Conservation (phyloP, 2,113 vertebrate genomes). For the Silurus asotus region DNA sequence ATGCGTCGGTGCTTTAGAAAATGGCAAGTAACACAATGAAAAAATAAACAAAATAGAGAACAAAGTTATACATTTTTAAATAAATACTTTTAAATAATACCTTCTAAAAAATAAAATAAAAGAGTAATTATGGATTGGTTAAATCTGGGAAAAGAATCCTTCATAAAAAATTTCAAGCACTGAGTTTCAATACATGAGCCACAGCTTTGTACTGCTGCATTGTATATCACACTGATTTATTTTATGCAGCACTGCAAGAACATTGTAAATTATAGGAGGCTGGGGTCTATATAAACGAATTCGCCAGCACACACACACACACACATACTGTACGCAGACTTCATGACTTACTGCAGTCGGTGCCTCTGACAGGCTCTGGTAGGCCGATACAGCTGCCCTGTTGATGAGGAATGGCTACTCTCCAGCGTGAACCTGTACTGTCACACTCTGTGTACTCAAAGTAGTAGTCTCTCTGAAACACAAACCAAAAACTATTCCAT, state of each 20-base stretch:
- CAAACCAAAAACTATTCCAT: constrained; percentile 20
- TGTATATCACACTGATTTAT: constrained; percentile 30
- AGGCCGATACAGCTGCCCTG: constrained; percentile 82
- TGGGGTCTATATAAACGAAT: constrained; percentile 1
- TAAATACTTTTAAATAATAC: not conserved
- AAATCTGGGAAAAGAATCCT: not conserved
- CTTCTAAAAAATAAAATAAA: not conserved
- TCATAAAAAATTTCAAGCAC: not conserved
- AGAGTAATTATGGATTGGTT: not conserved
- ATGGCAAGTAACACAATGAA: not conserved
- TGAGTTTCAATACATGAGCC: not conserved
- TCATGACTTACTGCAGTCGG: constrained; percentile 90
- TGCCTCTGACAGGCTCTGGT: constrained; percentile 91
- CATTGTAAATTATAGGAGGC: not conserved
- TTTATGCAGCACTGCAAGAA: constrained; percentile 5
- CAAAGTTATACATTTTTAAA: not conserved
- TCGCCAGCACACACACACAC: constrained; percentile 17
- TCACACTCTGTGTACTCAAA: constrained; percentile 98
- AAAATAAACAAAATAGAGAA: not conserved
- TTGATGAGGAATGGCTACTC: constrained; percentile 89
- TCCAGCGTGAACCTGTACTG: constrained; percentile 92
- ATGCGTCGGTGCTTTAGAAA: not conserved
- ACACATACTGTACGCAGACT: not conserved
- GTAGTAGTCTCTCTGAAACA: constrained; percentile 90
- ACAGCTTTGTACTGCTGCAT: constrained; percentile 1